Percentiles rank a stretch among this genome's conserved stretches.
These are phyloP conservation scores for Sinohyriopsis cumingii DNA, from an alignment of 2,888 invertebrate species.

Conservation along the genomic window DNA sequence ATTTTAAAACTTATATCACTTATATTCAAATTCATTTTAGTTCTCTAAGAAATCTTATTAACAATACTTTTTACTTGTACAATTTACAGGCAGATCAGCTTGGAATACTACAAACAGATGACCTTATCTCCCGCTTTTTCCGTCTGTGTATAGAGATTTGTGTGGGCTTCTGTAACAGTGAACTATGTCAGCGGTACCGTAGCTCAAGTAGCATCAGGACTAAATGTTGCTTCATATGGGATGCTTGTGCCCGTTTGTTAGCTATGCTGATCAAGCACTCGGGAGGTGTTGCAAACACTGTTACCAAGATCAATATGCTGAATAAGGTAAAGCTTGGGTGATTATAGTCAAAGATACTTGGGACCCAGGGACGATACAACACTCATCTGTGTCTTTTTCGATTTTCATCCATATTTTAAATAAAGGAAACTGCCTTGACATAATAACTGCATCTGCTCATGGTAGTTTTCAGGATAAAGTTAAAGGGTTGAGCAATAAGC, in stretches of 20 bases:
- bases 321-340: conserved; percentile 82
- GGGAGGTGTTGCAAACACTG: conserved; percentile 81
- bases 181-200: conserved; percentile 80
- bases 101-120: conserved; percentile 97
- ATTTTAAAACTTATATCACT: too few species aligned
- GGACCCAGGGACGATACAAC: too few species aligned
- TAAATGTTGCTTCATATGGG: conserved; percentile 95
- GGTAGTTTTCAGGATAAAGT: too few species aligned
- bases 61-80: neutral
- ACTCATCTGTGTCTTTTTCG: too few species aligned
- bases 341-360: too few species aligned
- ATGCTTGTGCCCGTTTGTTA: conserved; percentile 94
- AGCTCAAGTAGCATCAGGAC: conserved; percentile 80
- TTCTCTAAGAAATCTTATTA: neutral
- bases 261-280: conserved; percentile 89
- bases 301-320: conserved; percentile 96
- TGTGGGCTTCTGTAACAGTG: conserved; percentile 93
- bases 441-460: too few species aligned
- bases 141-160: conserved; percentile 96
- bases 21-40: neutral
- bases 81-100: conserved; percentile 88
- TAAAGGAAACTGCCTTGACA: too few species aligned
- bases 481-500: too few species aligned
- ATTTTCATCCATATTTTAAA: too few species aligned
- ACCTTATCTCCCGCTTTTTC: conserved; percentile 97